phyloP scores from a whole-genome alignment of 2,797 vertebrate genomes.

The Coreius guichenoti region DNA sequence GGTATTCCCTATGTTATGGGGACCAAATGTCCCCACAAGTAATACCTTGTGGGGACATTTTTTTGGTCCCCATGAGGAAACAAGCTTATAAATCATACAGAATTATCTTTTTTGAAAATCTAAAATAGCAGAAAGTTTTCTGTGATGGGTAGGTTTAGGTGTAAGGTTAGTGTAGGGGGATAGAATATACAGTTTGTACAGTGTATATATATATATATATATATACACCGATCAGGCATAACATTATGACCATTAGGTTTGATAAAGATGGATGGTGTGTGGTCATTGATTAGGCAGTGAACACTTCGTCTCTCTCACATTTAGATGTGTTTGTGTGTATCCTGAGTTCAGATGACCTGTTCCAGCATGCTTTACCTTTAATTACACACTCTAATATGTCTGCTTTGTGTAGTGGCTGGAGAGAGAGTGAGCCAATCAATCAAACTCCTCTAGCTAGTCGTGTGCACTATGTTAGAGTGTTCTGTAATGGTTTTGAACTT shows the following conservation, averaged over 20 bases:
- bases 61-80: too few species aligned
- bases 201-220: too few species aligned
- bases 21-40: too few species aligned
- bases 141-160: too few species aligned
- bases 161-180: too few species aligned
- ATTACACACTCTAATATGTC: conserved; percentile 30
- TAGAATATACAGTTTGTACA: too few species aligned
- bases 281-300: not conserved
- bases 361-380: conserved; percentile 18
- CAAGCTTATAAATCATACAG: too few species aligned
- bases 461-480: not conserved
- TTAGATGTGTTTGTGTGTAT: not conserved
- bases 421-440: conserved; percentile 1
- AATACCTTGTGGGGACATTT: too few species aligned
- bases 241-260: not conserved
- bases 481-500: conserved; percentile 24
- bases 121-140: too few species aligned
- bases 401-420: not conserved
- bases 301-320: not conserved
- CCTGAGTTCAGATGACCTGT: not conserved
- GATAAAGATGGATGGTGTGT: not conserved
- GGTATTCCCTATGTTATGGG: too few species aligned
- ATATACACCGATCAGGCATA: too few species aligned
- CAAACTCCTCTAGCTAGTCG: not conserved
- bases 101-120: too few species aligned